phyloP scores from a whole-genome alignment of 37 sponge, comb jelly and placozoan genomes.

The Sycon ciliatum region DNA sequence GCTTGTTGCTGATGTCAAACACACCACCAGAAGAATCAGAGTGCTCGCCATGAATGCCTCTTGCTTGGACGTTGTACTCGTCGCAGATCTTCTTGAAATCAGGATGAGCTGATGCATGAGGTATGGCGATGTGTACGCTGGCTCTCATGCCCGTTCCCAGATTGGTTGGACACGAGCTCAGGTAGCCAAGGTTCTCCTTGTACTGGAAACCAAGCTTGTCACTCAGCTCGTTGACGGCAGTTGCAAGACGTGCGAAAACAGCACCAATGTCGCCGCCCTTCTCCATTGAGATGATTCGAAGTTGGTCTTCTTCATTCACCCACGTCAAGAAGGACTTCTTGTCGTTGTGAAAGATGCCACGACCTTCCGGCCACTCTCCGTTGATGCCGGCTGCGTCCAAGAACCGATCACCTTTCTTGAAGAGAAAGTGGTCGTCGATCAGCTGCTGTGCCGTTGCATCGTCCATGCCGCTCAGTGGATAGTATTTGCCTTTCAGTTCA shows the following conservation, averaged over 20 bases:
- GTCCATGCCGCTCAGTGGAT: constrained; percentile 42
- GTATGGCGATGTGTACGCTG: constrained; percentile 37
- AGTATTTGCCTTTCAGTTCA: constrained; percentile 36
- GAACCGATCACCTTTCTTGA: constrained; percentile 26
- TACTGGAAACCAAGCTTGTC: too few species aligned
- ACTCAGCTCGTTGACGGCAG: too few species aligned
- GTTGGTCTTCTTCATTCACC: constrained; percentile 53
- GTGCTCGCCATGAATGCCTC: constrained; percentile 64
- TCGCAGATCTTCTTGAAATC: constrained; percentile 46
- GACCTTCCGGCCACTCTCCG: constrained; percentile 51
- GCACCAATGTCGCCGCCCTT: constrained; percentile 34
- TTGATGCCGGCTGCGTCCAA: constrained; percentile 53
- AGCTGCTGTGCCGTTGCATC: constrained; percentile 19
- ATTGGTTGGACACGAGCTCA: constrained; percentile 31
- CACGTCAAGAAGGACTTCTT: constrained; percentile 49
- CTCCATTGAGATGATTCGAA: constrained; percentile 48
- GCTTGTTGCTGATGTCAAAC: constrained; percentile 73
- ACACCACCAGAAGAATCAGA: constrained; percentile 40
- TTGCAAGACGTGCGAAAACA: constrained; percentile 46
- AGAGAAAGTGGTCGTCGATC: constrained; percentile 28
- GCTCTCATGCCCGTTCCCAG: constrained; percentile 34
- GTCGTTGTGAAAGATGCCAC: constrained; percentile 53
- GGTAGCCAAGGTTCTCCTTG: constrained; percentile 25
- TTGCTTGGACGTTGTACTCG: constrained; percentile 58
- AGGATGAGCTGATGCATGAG: constrained; percentile 34